Evolutionary conservation across 2,797 vertebrate species (phyloP), one percentile per base, ranked within the genome.

Genomic region (Dendrocincla fuliginosa): DNA sequence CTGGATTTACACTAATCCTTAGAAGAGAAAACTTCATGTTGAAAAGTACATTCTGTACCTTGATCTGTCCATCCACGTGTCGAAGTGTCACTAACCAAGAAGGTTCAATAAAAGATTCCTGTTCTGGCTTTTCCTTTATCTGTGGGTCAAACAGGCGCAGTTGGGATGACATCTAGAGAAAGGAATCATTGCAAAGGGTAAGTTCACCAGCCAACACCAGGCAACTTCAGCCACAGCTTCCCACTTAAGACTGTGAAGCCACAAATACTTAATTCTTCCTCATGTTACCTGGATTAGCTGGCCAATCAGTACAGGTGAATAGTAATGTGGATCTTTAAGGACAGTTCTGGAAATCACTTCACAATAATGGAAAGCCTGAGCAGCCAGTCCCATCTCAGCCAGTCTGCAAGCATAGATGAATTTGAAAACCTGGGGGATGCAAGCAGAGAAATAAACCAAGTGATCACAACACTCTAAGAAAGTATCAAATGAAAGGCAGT

Each of bases 341-440:
- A 99, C 79, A 27, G 97, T 98, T 96, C 95, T 98, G 41, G 99
- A 98, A 67, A 99, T 99, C 33, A 99, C 99, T 96, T 99, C 99
- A 61, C 99, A 99, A 95, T 99, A 99, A 93, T 99, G 99, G 90
- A 99, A 99, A 77, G 99, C 99, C 95, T 99, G 99, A 5, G 99
- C 98, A 35, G 98, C 98, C 3, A 99, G 98, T 13, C 99, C 99
- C 63, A 98, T 97, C 93, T 99, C 99, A 27, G 99, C 99, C 95
- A 99, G 97, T 32, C 99, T 98, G 94, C 99, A 99, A 37, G 99
- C 99, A 67, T 99, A 99, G 97, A 99, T 98, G 97, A 99, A 99
- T 87, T 99, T 99, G 92, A 99, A 99, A 87, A 99, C 99, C 99
- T 99, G 94, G 1, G 27, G 37, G 61, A 83, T 4, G 28, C 9